Evolutionary conservation across 37 sponge, comb jelly and placozoan genomes (phyloP), one percentile per base, ranked within the genome.

Genomic region (Amphimedon queenslandica): DNA sequence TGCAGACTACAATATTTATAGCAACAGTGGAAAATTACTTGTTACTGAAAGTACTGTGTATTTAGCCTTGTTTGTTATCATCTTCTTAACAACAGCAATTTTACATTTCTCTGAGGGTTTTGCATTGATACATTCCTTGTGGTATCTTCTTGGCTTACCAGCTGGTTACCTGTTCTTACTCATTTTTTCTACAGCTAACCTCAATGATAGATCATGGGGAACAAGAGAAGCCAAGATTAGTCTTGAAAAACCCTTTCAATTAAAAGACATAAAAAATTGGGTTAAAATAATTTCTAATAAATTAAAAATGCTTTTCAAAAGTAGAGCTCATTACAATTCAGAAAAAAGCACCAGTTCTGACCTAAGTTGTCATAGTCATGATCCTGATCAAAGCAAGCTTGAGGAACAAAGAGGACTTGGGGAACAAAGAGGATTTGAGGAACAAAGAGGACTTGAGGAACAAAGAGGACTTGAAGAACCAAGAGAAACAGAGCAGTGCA

Each of bases 111-210:
- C 28, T 0, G 94, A 93, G 41, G 66, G 63, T 20, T 28, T 24
- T 37, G 64, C 73, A 30, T 73, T 93, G 4, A 0, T 85, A 11
- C 90, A 93, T 63, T 72, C 66, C 64, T 57, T 89, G 6, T 93
- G 94, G 94, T 89, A 84, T 76, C 30, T 93, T 16, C 75, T 93
- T 11, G 90, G 79, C 56, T 77, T 93, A 0, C 93, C 93, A 1
- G 84, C 93, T 2, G 94, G 87, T 31, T 93, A 93, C 63, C 70
- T 93, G 51, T 66, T 93, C 28, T 73, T 93, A n/a, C 67, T 93
- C 13, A 79, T 93, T 67, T 93, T 89, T 71, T 93, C 94, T 0
- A 76, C 85, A 29, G 90, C 86, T 35, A 93, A 93, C 63, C 77
- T 93, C 16, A 63, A 85, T 72, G 66, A 69, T 57, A 74, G 78